Conservation (phyloP, 2,113 vertebrate species). For the Lasiurus cinereus region DNA sequence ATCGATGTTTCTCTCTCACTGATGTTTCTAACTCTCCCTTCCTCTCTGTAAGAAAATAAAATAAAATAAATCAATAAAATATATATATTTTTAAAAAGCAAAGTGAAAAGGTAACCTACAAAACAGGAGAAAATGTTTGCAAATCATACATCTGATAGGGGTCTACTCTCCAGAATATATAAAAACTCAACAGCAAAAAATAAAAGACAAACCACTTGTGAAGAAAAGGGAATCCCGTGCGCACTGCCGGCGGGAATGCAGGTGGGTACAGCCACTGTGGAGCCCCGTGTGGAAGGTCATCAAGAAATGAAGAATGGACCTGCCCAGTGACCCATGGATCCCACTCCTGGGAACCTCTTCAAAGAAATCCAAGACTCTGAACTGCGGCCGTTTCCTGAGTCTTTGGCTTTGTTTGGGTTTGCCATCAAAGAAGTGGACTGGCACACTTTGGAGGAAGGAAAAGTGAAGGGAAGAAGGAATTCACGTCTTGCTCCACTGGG, state of each 20-base stretch:
- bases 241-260: neutral
- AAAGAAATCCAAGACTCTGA: neutral
- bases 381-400: neutral
- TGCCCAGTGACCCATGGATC: neutral
- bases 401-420: neutral
- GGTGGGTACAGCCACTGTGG: neutral
- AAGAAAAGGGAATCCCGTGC: neutral
- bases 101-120: neutral
- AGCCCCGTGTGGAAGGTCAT: neutral
- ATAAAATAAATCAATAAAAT: no score
- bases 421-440: neutral
- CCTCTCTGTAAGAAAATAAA: no score
- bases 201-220: neutral
- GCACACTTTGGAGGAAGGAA: neutral
- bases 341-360: neutral
- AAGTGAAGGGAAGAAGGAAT: neutral
- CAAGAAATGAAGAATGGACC: neutral
- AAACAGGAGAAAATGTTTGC: neutral
- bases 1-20: no score
- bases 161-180: neutral
- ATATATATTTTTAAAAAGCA: no score
- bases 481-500: neutral
- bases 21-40: no score
- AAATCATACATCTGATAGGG: neutral
- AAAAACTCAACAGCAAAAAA: slow-evolving; percentile 11